Evolutionary conservation across 2,888 invertebrate species (phyloP), one percentile per base, ranked within the genome.

Genomic region (Phalera bucephala): DNA sequence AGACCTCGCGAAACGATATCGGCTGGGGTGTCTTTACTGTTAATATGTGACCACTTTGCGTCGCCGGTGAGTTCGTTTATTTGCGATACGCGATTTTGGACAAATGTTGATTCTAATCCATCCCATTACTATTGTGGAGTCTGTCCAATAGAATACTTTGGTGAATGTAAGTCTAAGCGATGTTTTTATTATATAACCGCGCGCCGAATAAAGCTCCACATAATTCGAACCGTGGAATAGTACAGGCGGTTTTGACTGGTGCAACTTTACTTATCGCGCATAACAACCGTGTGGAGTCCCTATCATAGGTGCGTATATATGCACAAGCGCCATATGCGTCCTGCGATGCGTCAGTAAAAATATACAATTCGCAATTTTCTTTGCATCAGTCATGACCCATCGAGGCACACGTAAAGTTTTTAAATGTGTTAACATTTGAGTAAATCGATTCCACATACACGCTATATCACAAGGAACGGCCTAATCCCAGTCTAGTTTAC

Each of bases 281-380:
- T 9, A 65, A 23, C 9, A 67, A 36, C 0, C 40, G 30, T 13
- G 10, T 4, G 8, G 27, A 32, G 9, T 12, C 22, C 1, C 33
- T 2, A 8, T 17, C 8, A 13, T 20, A 36, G 0, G 40, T 37
- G 23, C 52, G 40, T 9, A 64, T 12, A 32, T 59, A 64, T 1
- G 46, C 45, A n/a, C 49, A 51, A 3, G 52, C 48, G n/a, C 52
- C 53, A 27, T 50, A 55, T 4, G 54, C 61, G 5, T 23, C 11
- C 17, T 52, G 35, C 0, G 47, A 47, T 1, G 59, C 54, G 28
- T 60, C 61, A 0, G 43, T 33, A 39, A 64, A 62, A 5, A 48
- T 37, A 37, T 56, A 54, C 5, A 61, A 21, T 31, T 54, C 44
- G 3, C 14, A n/a, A 10, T 32, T 9, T 9, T n/a, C n/a, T n/a